These are phyloP conservation scores for Anadara kagoshimensis DNA, from an alignment of 1,140 invertebrate species.

Conservation along the genomic window DNA sequence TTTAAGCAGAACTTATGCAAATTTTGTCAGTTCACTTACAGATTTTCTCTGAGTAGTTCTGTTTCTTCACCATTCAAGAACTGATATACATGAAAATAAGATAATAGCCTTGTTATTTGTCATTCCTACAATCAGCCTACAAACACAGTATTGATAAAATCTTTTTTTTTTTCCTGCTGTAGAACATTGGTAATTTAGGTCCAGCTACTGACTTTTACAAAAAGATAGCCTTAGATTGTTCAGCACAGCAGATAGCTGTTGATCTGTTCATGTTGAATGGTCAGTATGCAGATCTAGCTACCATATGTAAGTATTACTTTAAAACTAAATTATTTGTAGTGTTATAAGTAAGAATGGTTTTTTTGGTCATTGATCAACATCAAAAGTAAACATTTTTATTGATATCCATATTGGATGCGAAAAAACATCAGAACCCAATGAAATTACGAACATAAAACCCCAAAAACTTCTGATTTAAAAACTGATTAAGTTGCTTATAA, in stretches of 20 bases:
- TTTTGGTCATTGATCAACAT: no score
- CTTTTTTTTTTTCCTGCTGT: slow-evolving; percentile 40
- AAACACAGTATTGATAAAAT: no score
- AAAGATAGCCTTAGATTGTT: slow-evolving; percentile 95
- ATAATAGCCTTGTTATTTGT: neutral
- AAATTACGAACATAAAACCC: no score
- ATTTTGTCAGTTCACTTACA: no score
- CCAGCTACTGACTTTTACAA: slow-evolving; percentile 99
- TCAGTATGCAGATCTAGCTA: slow-evolving; percentile 95
- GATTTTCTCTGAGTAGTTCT: neutral
- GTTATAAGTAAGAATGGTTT: no score
- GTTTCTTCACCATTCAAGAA: neutral
- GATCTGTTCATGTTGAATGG: slow-evolving; percentile 96
- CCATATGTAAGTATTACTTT: slow-evolving; percentile 85
- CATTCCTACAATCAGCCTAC: slow-evolving; percentile 1
- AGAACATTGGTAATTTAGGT: slow-evolving; percentile 81
- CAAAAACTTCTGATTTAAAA: no score
- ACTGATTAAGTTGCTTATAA: no score
- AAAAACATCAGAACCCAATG: no score
- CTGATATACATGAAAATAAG: neutral
- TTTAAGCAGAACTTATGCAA: no score
- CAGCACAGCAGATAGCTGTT: slow-evolving; percentile 95
- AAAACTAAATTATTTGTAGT: no score
- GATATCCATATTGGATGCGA: no score
- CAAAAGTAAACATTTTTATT: no score